phyloP scores from a whole-genome alignment of 2,113 vertebrate genomes.

The Lamprologus callipterus region DNA sequence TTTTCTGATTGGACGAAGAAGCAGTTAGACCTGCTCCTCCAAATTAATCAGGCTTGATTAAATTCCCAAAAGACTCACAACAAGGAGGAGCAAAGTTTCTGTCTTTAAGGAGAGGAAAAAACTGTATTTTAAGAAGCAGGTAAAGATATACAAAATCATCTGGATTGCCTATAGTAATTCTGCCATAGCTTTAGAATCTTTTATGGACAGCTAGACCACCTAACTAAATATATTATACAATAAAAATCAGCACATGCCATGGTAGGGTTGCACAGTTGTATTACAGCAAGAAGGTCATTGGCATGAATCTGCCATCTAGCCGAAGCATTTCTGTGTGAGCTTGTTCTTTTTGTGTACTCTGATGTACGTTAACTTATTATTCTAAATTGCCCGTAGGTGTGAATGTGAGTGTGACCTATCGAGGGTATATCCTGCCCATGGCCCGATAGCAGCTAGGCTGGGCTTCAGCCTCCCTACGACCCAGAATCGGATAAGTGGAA shows the following conservation, averaged over 20 bases:
- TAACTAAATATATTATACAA: background rate
- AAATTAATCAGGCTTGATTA: background rate
- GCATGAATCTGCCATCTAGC: background rate
- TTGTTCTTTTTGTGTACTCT: background rate
- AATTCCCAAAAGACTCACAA: background rate
- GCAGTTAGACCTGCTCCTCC: background rate
- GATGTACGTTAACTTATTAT: background rate
- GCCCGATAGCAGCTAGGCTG: background rate
- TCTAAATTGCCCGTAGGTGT: background rate
- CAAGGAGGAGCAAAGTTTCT: background rate
- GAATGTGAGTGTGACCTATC: background rate
- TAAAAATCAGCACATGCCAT: background rate
- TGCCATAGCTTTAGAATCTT: background rate
- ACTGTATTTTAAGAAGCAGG: background rate
- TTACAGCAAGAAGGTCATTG: background rate
- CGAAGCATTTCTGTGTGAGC: background rate
- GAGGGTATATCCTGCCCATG: background rate
- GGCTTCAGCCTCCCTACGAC: background rate
- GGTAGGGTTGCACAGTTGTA: background rate
- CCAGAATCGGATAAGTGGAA: background rate
- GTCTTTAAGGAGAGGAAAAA: background rate
- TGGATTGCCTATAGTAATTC: background rate
- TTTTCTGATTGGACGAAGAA: background rate
- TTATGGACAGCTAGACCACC: background rate
- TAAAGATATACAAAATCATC: background rate